Evolutionary conservation across 2,113 vertebrate species (phyloP).

Genomic region (Pantherophis guttatus): DNA sequence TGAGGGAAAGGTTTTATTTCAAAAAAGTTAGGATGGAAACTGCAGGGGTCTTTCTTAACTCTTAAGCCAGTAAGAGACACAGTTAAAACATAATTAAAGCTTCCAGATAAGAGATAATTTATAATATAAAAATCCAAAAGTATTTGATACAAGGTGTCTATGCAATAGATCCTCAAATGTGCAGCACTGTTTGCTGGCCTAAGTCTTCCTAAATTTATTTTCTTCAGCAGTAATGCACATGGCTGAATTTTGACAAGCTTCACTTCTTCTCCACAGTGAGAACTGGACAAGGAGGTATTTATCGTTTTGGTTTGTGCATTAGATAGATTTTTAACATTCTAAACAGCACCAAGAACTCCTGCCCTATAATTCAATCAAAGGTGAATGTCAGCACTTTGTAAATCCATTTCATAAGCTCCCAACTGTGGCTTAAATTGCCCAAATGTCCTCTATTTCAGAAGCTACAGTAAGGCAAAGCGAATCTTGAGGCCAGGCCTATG

Average conservation of each 20-base stretch:
- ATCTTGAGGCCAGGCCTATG: constrained; percentile 1
- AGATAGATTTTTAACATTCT: constrained; percentile 28
- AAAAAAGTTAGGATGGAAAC: not conserved
- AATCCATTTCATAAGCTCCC: constrained; percentile 19
- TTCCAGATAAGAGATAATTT: constrained; percentile 2
- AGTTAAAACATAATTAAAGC: not conserved
- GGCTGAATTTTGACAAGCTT: not conserved
- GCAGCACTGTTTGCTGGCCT: not conserved
- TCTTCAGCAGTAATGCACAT: not conserved
- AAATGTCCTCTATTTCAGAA: constrained; percentile 9
- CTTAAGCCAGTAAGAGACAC: not conserved
- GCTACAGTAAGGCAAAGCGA: constrained; percentile 11
- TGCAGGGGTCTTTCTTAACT: not conserved
- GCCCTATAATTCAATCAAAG: constrained; percentile 9
- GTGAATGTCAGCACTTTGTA: constrained; percentile 8
- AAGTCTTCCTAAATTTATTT: not conserved
- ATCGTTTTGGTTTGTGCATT: not conserved
- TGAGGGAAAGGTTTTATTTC: constrained; percentile 6
- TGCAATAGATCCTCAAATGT: not conserved
- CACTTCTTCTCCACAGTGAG: not conserved
- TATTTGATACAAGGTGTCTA: not conserved
- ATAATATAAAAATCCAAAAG: constrained; percentile 1
- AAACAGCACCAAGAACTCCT: constrained; percentile 19
- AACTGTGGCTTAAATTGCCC: not conserved
- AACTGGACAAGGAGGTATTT: not conserved